A percentile compares a stretch with the other conserved stretches of the same genome.
These are phyloP conservation scores for Petromus typicus DNA, from an alignment of 2,113 vertebrate genomes.

Conservation along the genomic window DNA sequence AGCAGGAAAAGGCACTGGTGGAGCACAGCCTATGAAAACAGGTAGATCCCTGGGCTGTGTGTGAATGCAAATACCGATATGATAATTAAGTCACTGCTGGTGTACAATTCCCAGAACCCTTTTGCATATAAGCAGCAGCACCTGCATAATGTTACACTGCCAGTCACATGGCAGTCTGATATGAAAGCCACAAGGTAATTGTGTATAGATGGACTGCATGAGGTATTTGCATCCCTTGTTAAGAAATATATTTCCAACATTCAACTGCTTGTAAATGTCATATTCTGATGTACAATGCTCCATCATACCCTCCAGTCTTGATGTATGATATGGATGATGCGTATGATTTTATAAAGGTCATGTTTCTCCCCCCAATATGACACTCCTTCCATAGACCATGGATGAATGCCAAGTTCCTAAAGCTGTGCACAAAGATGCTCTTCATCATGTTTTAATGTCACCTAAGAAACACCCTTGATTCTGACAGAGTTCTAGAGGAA, in stretches of 20 bases:
- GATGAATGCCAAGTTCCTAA: not conserved
- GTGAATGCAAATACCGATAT: not conserved
- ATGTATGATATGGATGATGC: not conserved
- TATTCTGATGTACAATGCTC: not conserved
- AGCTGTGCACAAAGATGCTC: too few relatives aligned
- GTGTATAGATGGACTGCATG: not conserved
- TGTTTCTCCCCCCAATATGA: not conserved
- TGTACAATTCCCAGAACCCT: not conserved
- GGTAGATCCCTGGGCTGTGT: not conserved
- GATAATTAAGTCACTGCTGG: not conserved
- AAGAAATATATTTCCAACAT: not conserved
- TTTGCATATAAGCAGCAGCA: not conserved
- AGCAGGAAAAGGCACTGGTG: not conserved
- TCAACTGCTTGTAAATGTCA: not conserved
- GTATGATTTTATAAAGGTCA: not conserved
- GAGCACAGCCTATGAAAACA: not conserved
- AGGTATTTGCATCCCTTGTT: not conserved
- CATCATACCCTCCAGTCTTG: not conserved
- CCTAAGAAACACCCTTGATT: not conserved
- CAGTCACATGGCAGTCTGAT: not conserved
- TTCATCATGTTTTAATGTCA: not conserved
- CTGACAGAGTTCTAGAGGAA: not conserved
- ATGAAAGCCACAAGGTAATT: not conserved
- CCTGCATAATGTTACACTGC: not conserved
- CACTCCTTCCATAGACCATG: not conserved